These are phyloP conservation scores for Cataglyphis hispanica DNA, from an alignment of 1,140 invertebrate genomes.

Conservation along the genomic window DNA sequence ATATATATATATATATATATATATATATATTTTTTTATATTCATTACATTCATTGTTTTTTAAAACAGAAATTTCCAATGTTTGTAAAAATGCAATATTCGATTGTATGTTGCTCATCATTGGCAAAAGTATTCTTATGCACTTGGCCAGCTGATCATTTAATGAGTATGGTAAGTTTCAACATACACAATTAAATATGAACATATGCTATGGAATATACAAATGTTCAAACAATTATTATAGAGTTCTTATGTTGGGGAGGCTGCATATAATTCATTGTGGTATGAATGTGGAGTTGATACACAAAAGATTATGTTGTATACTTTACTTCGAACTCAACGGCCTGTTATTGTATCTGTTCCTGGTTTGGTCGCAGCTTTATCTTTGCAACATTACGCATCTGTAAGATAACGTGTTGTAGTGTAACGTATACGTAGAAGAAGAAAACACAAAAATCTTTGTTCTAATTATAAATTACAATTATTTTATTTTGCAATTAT, in stretches of 20 bases:
- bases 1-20: too few relatives aligned
- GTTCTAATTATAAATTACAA: too few relatives aligned
- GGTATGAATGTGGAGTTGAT: slow-evolving; percentile 4
- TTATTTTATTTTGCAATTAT: background rate
- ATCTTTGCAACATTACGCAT: slow-evolving; percentile 27
- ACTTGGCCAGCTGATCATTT: slow-evolving; percentile 57
- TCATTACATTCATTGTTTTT: background rate
- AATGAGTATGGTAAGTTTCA: slow-evolving; percentile 31
- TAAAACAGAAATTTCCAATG: slow-evolving; percentile 22
- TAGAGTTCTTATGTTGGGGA: slow-evolving; percentile 17
- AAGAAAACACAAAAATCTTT: too few relatives aligned
- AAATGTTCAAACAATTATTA: background rate
- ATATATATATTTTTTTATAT: background rate
- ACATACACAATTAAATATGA: background rate
- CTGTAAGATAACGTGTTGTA: slow-evolving; percentile 21
- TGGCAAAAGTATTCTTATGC: slow-evolving; percentile 59
- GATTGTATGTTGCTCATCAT: slow-evolving; percentile 24
- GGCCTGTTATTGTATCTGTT: slow-evolving; percentile 71
- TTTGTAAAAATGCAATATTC: slow-evolving; percentile 61
- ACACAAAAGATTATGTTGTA: slow-evolving; percentile 13
- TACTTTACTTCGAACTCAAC: slow-evolving; percentile 56
- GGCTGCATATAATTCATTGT: slow-evolving; percentile 25
- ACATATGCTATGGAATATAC: background rate
- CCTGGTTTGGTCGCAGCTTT: slow-evolving; percentile 38
- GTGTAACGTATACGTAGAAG: too few relatives aligned